Evolutionary conservation across 2,888 invertebrate genomes (phyloP), one percentile per base, ranked within the genome.

Genomic region (Drosophila stalkeri): DNA sequence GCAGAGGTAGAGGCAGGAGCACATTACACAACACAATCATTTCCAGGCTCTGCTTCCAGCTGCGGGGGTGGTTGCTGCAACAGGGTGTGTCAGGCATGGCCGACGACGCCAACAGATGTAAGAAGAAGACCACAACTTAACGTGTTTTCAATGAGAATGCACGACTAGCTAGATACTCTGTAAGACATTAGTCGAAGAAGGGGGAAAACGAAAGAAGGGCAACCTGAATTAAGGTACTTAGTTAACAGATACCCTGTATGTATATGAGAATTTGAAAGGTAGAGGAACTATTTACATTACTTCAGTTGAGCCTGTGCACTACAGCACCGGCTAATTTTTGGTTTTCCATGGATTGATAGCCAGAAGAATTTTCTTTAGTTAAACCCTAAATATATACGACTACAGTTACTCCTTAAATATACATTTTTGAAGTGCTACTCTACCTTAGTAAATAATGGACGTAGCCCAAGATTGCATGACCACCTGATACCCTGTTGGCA

Each of bases 21-120:
- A 47, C 60, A 71, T 83, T 81, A 83, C 49, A 81, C 81, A 81
- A 77, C 63, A 44, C 43, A 68, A n/a, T 62, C 76, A 75, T 74
- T 80, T 81, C 81, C 84, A 77, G 74, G 62, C 66, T 52, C 20
- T 14, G 56, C 52, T 82, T 76, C 75, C 73, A 76, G 67, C 49
- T 68, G 60, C 54, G 80, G 60, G 77, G 82, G 76, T 76, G 62
- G 68, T 33, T 77, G 16, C 35, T 54, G 51, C 54, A 39, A 69
- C 78, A 72, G 78, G 78, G 78, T 73, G 78, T 77, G 78, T 55
- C 75, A 71, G 43, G 62, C 65, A 41, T 49, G 74, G 59, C 49
- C 49, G 61, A 27, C 61, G 43, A 56, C 20, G 59, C 37, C 47
- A 41, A 39, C 35, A 54, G 27, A 7, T 23, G 41, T 16, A 41